Percentiles rank a stretch among this genome's conserved stretches.
Conservation (phyloP, 2,113 vertebrate species). For the Chionis minor region DNA sequence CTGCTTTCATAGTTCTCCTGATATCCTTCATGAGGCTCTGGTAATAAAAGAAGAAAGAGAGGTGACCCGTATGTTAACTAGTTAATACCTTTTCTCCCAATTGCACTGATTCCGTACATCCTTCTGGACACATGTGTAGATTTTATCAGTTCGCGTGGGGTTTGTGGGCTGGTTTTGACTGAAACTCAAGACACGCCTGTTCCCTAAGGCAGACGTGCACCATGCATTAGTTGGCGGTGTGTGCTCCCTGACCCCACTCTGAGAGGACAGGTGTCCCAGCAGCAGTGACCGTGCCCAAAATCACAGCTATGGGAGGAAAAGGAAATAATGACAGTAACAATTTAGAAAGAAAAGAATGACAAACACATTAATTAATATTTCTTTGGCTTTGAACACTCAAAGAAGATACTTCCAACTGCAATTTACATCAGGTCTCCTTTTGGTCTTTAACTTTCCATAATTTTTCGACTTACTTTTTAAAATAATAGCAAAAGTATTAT, state of each 20-base stretch:
- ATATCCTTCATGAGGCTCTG: neutral
- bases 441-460: neutral
- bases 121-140: neutral
- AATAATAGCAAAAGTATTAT: neutral
- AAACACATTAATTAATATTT: neutral
- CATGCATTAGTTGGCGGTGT: rapidly evolving
- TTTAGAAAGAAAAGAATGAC: neutral
- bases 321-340: neutral
- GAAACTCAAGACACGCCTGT: neutral
- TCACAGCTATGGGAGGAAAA: neutral
- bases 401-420: neutral
- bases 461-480: neutral
- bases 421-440: neutral
- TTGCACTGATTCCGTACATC: neutral
- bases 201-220: neutral
- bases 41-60: neutral
- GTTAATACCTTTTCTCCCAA: neutral
- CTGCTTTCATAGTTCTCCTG: neutral
- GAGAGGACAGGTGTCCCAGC: rapidly evolving
- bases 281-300: neutral
- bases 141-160: neutral
- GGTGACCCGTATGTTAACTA: neutral
- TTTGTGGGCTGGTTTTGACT: neutral
- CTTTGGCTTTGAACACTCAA: neutral
- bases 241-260: rapidly evolving